These are phyloP conservation scores for Atopsyche davidsoni DNA, from an alignment of 1,140 invertebrate genomes.

Conservation along the genomic window DNA sequence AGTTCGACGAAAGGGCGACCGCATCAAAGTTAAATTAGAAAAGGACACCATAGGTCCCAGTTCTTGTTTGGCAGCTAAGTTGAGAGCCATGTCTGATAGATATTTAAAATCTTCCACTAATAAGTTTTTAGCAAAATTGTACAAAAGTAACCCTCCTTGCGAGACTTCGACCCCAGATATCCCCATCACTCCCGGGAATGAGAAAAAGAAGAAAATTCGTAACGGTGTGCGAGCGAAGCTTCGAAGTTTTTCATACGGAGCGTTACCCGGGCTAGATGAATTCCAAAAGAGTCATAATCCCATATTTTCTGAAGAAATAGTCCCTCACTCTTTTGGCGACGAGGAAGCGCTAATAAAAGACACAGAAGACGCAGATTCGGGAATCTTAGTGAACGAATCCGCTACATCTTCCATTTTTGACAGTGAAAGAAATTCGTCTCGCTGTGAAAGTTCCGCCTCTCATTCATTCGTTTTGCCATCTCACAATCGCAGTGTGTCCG, in stretches of 20 bases:
- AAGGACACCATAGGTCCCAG: constrained; percentile 48
- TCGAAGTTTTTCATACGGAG: constrained; percentile 69
- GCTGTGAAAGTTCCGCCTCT: constrained; percentile 52
- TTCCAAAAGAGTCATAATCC: constrained; percentile 58
- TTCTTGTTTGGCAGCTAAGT: constrained; percentile 60
- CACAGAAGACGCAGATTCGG: constrained; percentile 66
- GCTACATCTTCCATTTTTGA: constrained; percentile 62
- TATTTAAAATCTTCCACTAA: constrained; percentile 64
- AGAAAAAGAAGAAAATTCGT: constrained; percentile 36
- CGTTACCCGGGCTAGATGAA: constrained; percentile 65
- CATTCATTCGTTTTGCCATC: constrained; percentile 39
- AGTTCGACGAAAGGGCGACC: constrained; percentile 34
- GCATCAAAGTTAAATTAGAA: constrained; percentile 42
- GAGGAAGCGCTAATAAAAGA: constrained; percentile 53
- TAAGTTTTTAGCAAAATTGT: constrained; percentile 62
- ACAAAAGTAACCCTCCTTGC: constrained; percentile 44
- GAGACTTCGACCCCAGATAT: constrained; percentile 28
- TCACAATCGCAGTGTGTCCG: constrained; percentile 44
- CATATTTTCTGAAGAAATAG: constrained; percentile 51
- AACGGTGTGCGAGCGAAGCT: constrained; percentile 55
- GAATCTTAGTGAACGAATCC: constrained; percentile 67
- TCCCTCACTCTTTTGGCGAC: constrained; percentile 49
- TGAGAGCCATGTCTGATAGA: constrained; percentile 64
- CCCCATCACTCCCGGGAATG: constrained; percentile 14
- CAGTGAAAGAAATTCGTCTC: constrained; percentile 51